Evolutionary conservation across 92 coral and sea anemone species (phyloP).

Genomic region (Porites evermanni): DNA sequence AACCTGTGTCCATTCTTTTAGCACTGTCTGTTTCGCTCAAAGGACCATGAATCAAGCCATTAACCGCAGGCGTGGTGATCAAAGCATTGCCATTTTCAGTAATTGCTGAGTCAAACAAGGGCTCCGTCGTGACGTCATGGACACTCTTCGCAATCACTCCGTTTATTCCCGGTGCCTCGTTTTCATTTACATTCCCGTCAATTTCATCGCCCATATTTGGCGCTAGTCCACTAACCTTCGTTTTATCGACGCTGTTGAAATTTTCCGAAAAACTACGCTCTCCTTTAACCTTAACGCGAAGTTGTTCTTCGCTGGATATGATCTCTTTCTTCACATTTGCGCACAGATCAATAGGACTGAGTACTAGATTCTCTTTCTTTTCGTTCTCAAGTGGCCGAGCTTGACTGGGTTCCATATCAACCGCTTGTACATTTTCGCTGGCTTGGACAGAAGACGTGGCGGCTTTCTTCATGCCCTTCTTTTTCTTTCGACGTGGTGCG

Average conservation of each 20-base stretch:
- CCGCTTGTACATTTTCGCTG: neutral
- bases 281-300: neutral
- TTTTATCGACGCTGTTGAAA: neutral
- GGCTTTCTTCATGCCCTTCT: neutral
- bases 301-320: neutral
- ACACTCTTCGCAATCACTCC: no score
- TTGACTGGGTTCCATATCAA: constrained; percentile 14
- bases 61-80: constrained; percentile 3
- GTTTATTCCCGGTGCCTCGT: neutral
- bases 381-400: constrained; percentile 26
- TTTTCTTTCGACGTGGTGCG: neutral
- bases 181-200: constrained; percentile 2
- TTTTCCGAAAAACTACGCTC: constrained; percentile 4
- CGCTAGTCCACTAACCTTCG: neutral
- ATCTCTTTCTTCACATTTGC: constrained; percentile 9
- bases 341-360: constrained; percentile 1
- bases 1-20: constrained; percentile 16
- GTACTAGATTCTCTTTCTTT: constrained; percentile 33
- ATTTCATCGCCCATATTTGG: constrained; percentile 3
- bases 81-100: constrained; percentile 5
- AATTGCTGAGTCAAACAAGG: neutral
- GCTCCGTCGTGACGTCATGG: neutral
- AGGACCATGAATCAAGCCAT: neutral
- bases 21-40: neutral
- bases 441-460: neutral